Percentiles rank a stretch among this genome's conserved stretches.
These are phyloP conservation scores for Aegithalos caudatus DNA, from an alignment of 2,113 vertebrate genomes.

Conservation along the genomic window DNA sequence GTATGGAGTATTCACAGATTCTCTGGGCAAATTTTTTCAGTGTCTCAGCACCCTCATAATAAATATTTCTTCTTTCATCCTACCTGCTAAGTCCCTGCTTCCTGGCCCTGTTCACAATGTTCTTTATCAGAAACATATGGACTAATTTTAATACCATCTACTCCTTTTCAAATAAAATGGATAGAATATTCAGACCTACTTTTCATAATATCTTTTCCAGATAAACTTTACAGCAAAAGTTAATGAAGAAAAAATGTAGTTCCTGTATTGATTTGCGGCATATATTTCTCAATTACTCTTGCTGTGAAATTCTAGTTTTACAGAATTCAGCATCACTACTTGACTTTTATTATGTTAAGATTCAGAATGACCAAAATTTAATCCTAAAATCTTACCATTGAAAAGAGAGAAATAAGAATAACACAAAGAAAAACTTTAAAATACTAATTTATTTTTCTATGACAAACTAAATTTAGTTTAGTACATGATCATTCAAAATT, in stretches of 20 bases:
- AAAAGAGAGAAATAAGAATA: neutral
- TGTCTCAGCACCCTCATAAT: neutral
- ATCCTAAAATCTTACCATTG: accelerated
- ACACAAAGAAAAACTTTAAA: neutral
- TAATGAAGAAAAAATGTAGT: neutral
- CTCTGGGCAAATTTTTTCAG: neutral
- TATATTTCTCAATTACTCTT: neutral
- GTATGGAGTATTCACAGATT: neutral
- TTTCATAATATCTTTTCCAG: neutral
- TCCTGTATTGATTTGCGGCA: neutral
- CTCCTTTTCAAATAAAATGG: neutral
- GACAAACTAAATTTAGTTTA: neutral
- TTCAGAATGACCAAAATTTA: neutral
- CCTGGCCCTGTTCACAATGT: neutral
- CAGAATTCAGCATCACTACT: neutral
- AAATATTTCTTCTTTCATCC: neutral
- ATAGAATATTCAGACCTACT: neutral
- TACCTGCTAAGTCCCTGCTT: neutral
- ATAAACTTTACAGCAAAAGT: neutral
- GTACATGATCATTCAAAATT: neutral
- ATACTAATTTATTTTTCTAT: neutral
- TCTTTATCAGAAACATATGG: neutral
- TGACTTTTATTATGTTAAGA: neutral
- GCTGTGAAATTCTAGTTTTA: neutral
- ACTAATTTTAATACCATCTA: neutral